A percentile compares a stretch with the other conserved stretches of the same genome.
These are phyloP conservation scores for Tympanoctomys barrerae DNA, from an alignment of 2,797 vertebrate genomes.

Conservation along the genomic window DNA sequence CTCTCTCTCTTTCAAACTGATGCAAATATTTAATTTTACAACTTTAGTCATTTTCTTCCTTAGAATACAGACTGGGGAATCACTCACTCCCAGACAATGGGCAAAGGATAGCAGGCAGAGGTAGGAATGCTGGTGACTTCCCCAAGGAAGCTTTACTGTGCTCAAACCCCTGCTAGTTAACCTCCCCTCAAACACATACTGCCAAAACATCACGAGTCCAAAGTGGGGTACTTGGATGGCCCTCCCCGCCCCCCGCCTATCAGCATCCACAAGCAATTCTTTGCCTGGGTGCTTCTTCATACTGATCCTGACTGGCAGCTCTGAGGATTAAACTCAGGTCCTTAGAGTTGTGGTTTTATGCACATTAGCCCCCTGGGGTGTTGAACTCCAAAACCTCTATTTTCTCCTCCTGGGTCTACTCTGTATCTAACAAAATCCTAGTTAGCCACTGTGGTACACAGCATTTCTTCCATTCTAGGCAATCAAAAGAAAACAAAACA, in stretches of 20 bases:
- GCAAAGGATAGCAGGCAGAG: constrained; percentile 51
- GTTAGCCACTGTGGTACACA: constrained; percentile 52
- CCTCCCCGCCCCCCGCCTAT: constrained; percentile 15
- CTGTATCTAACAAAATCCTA: constrained; percentile 76
- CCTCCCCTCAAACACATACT: constrained; percentile 66
- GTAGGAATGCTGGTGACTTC: constrained; percentile 63
- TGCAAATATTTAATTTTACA: constrained; percentile 75
- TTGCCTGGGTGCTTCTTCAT: constrained; percentile 85
- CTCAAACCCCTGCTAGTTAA: constrained; percentile 29
- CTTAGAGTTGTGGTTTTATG: constrained; percentile 75
- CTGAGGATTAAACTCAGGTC: constrained; percentile 80
- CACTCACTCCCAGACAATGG: constrained; percentile 32
- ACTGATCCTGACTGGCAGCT: constrained; percentile 81
- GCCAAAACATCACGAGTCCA: constrained; percentile 69
- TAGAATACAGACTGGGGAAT: constrained; percentile 33
- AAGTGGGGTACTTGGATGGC: constrained; percentile 65
- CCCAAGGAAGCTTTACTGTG: constrained; percentile 78
- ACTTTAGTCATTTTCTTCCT: constrained; percentile 67
- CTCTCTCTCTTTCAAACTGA: constrained; percentile 39
- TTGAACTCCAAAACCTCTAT: constrained; percentile 75
- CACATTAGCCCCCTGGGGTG: constrained; percentile 77
- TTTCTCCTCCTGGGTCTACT: constrained; percentile 65
- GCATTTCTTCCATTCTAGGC: constrained; percentile 68
- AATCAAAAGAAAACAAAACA: constrained; percentile 80
- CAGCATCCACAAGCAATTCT: constrained; percentile 80